These are phyloP conservation scores for Solea senegalensis DNA, from an alignment of 2,113 vertebrate species.

Conservation along the genomic window DNA sequence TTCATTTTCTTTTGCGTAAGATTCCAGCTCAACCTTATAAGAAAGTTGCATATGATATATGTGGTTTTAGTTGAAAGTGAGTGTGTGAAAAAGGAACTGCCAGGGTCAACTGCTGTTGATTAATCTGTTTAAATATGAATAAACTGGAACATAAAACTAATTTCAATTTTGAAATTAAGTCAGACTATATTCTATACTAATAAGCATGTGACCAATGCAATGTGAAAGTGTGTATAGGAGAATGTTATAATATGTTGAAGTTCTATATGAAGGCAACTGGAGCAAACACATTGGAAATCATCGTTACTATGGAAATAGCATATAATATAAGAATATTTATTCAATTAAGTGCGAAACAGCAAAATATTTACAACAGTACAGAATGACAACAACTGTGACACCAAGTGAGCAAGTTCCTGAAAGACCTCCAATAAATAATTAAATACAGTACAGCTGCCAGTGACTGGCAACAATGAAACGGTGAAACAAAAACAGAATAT, in stretches of 20 bases:
- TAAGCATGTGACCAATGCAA: no score
- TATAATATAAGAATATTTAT: constrained; percentile 87
- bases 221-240: no score
- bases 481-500: constrained; percentile 66
- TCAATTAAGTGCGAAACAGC: constrained; percentile 85
- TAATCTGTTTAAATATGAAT: neutral
- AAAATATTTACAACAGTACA: constrained; percentile 82
- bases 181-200: no score
- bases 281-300: constrained; percentile 10
- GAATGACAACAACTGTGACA: constrained; percentile 73
- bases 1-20: no score
- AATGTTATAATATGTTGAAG: no score
- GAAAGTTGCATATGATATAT: no score
- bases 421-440: constrained; percentile 83
- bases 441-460: constrained; percentile 77
- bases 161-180: neutral
- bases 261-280: neutral
- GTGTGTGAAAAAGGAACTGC: neutral
- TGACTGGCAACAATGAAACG: constrained; percentile 69
- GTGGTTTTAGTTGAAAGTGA: neutral
- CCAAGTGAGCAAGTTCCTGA: constrained; percentile 69
- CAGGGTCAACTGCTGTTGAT: neutral
- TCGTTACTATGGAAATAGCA: constrained; percentile 65
- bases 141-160: neutral
- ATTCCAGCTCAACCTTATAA: no score